Conservation (phyloP, 37 sponge, comb jelly and placozoan genomes). For the Petrosia ficiformis region DNA sequence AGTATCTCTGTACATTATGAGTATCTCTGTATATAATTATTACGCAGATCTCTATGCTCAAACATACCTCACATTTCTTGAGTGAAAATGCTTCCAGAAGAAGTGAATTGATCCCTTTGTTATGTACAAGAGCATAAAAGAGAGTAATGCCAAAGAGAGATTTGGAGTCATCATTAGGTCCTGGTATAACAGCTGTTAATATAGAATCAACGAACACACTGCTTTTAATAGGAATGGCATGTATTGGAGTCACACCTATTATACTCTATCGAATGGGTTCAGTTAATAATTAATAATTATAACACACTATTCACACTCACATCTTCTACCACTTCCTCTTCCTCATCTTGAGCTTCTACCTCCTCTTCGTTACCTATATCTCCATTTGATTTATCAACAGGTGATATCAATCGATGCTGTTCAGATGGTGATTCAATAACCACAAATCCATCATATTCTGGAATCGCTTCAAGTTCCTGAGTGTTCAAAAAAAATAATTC, state of each 20-base stretch:
- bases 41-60: too few relatives aligned
- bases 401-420: background rate
- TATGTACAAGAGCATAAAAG: conserved; percentile 37
- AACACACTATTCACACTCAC: background rate
- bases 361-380: background rate
- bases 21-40: too few relatives aligned
- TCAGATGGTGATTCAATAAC: conserved; percentile 1
- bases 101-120: conserved; percentile 39
- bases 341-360: background rate
- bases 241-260: conserved; percentile 3
- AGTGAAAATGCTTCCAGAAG: conserved; percentile 66
- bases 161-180: conserved; percentile 36
- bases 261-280: too few relatives aligned
- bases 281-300: too few relatives aligned
- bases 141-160: conserved; percentile 60
- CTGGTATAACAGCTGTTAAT: conserved; percentile 25
- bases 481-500: too few relatives aligned
- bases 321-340: background rate
- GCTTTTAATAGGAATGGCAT: conserved; percentile 26
- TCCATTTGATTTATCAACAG: too few relatives aligned
- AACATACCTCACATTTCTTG: background rate
- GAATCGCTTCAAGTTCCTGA: background rate
- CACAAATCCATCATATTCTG: conserved; percentile 1
- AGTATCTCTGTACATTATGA: too few relatives aligned
- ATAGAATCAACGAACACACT: conserved; percentile 42